These are phyloP conservation scores for Leptinotarsa tumamoca DNA, from an alignment of 2,888 invertebrate genomes.

Conservation along the genomic window DNA sequence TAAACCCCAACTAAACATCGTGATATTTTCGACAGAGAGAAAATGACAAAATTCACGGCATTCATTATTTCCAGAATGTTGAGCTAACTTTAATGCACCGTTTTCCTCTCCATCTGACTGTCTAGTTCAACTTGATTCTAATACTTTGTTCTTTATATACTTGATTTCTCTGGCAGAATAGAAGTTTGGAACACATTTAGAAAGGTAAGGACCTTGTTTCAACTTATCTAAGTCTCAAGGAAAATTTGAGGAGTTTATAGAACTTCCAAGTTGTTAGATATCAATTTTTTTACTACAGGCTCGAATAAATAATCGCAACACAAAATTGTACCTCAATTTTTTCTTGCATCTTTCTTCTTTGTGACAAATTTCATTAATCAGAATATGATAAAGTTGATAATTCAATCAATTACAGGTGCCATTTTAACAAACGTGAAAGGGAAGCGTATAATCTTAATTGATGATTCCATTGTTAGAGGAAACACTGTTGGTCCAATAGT, in stretches of 20 bases:
- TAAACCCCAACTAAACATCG: too few species aligned
- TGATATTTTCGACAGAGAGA: too few species aligned
- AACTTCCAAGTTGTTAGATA: not conserved
- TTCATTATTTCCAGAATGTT: too few species aligned
- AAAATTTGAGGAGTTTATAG: slow-evolving; percentile 1
- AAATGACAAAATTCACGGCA: too few species aligned
- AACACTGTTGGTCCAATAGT: slow-evolving; percentile 98
- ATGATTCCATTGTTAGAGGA: slow-evolving; percentile 97
- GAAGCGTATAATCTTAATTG: slow-evolving; percentile 91
- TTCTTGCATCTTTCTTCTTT: not conserved
- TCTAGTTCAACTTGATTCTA: too few species aligned
- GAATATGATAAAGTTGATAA: not conserved
- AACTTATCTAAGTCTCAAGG: not conserved
- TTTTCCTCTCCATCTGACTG: too few species aligned
- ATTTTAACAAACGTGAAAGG: slow-evolving; percentile 90
- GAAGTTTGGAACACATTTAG: not conserved
- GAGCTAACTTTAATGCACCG: too few species aligned
- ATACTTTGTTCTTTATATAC: too few species aligned
- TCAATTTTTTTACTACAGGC: too few species aligned
- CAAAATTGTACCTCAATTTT: not conserved
- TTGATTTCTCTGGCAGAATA: not conserved
- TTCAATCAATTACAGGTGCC: slow-evolving; percentile 70
- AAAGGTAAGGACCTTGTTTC: not conserved
- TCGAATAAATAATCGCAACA: not conserved
- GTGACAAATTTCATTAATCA: not conserved